phyloP scores from a whole-genome alignment of 2,888 invertebrate species.

The Syritta pipiens region DNA sequence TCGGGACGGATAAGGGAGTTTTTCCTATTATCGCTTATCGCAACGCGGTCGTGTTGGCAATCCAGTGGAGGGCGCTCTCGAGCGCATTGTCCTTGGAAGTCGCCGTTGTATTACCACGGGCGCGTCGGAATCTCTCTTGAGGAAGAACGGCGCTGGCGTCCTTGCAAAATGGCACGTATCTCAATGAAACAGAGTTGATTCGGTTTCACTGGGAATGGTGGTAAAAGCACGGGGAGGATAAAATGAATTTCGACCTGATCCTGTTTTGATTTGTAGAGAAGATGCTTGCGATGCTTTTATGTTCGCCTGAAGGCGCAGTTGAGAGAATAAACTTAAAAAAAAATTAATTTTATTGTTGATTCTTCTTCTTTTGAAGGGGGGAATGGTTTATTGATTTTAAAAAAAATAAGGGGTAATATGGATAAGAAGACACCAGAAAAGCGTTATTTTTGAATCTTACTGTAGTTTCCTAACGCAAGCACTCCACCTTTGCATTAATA shows the following conservation, averaged over 20 bases:
- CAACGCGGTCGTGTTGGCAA: not conserved
- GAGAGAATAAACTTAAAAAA: not conserved
- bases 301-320: not conserved
- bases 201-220: not conserved
- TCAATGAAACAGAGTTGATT: not conserved
- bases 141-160: not conserved
- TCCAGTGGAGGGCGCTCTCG: not conserved
- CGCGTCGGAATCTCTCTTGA: not conserved
- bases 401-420: too few species aligned
- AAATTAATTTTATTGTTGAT: too few species aligned
- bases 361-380: too few species aligned
- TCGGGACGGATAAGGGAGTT: not conserved
- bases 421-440: too few species aligned
- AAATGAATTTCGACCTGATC: not conserved
- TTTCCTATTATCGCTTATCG: conserved; percentile 12
- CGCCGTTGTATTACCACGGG: conserved; percentile 2
- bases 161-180: conserved; percentile 32
- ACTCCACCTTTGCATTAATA: too few species aligned
- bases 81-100: conserved; percentile 12
- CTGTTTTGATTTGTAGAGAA: not conserved
- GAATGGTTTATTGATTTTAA: too few species aligned
- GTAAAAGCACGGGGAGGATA: too few species aligned
- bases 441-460: too few species aligned
- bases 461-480: too few species aligned
- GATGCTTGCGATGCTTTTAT: too few species aligned